Conservation (phyloP, 2,797 vertebrate genomes). For the Crocidura indochinensis region DNA sequence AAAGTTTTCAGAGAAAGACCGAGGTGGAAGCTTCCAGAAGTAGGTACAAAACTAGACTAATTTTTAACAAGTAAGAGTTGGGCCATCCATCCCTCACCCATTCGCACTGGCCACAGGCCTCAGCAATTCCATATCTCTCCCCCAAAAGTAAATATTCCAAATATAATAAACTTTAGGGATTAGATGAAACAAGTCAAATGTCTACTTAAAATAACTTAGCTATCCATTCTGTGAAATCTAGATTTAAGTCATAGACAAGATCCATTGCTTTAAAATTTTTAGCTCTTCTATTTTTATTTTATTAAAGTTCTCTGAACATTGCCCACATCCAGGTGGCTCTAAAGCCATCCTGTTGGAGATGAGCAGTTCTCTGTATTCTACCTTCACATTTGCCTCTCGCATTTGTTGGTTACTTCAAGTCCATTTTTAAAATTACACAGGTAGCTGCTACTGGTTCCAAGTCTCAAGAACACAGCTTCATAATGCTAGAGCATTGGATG, state of each 20-base stretch:
- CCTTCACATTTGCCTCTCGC: background rate
- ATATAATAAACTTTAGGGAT: background rate
- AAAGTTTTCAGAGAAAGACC: slow-evolving; percentile 30
- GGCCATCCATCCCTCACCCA: background rate
- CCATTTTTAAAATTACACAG: too few species aligned
- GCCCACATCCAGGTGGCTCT: background rate
- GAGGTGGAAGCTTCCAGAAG: background rate
- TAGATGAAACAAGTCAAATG: background rate
- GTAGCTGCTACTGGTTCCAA: too few species aligned
- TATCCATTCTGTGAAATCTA: background rate
- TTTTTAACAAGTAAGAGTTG: slow-evolving; percentile 1
- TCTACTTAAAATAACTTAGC: background rate
- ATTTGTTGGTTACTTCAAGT: background rate
- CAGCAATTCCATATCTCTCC: background rate
- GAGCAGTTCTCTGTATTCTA: background rate
- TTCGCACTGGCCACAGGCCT: background rate
- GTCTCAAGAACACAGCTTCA: slow-evolving; percentile 9
- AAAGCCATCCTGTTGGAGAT: background rate
- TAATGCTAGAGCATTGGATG: background rate
- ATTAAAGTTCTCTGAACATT: background rate
- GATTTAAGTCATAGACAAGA: background rate
- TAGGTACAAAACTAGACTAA: background rate
- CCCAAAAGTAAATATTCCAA: slow-evolving; percentile 9
- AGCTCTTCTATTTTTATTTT: background rate
- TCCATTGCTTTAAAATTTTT: slow-evolving; percentile 37